phyloP scores from a whole-genome alignment of 1,140 invertebrate genomes.

The Heliconius hermathena region DNA sequence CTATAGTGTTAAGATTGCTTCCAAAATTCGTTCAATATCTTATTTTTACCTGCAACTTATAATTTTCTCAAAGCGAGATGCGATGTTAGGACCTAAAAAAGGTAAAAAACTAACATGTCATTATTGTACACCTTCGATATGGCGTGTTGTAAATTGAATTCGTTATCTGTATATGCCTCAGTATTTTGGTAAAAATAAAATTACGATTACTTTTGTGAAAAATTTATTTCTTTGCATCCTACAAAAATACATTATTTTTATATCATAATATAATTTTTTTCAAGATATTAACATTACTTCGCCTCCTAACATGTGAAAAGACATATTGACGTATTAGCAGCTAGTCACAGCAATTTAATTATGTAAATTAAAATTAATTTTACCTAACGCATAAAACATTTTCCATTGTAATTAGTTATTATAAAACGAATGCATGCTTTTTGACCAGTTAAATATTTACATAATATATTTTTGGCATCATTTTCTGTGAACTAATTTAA shows the following conservation, averaged over 20 bases:
- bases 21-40: slow-evolving; percentile 51
- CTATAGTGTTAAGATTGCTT: slow-evolving; percentile 64
- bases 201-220: slow-evolving; percentile 27
- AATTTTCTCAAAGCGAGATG: slow-evolving; percentile 57
- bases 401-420: neutral
- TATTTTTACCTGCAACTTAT: slow-evolving; percentile 53
- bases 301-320: neutral
- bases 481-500: neutral
- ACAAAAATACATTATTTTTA: slow-evolving; percentile 40
- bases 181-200: slow-evolving; percentile 35
- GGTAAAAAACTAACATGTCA: slow-evolving; percentile 42
- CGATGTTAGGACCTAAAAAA: slow-evolving; percentile 46
- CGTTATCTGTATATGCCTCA: slow-evolving; percentile 2
- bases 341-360: slow-evolving; percentile 35
- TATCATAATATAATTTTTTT: slow-evolving; percentile 21
- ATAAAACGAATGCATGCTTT: neutral
- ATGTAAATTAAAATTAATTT: neutral
- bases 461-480: neutral
- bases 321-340: neutral
- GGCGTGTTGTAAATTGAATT: slow-evolving; percentile 25
- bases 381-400: neutral
- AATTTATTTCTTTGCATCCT: slow-evolving; percentile 34
- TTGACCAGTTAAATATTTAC: neutral
- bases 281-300: slow-evolving; percentile 15
- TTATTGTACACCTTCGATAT: slow-evolving; percentile 29